Evolutionary conservation across 2,888 invertebrate genomes (phyloP), one percentile per base, ranked within the genome.

Genomic region (Eurytoma californica): DNA sequence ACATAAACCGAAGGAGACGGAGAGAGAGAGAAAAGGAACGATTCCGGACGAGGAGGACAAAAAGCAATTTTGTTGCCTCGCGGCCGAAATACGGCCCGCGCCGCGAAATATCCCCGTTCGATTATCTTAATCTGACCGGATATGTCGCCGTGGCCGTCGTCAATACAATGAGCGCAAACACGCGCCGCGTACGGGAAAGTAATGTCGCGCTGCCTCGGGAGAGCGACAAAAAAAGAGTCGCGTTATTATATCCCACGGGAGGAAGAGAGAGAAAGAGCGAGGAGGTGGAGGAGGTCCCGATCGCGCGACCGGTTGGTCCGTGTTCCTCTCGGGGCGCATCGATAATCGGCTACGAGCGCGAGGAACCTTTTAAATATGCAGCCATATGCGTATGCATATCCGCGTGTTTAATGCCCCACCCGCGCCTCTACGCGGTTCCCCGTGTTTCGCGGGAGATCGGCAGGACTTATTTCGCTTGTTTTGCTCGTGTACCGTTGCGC

Each of bases 351-450:
- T 51, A 30, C 69, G 47, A 24, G 74, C 13, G 66, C 30, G 57
- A 39, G 53, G 79, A 63, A 30, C 74, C 68, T 79, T 79, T 79
- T 74, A 79, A 79, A 79, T 79, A 69, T 74, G 68, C 20, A 14
- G 60, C 14, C 60, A 51, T 67, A 67, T 30, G 65, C 18, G 20
- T 57, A 85, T 82, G 84, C 85, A 85, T 86, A 86, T 86, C 85
- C 84, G 82, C 83, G 81, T 84, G 84, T 85, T 87, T 84, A 84
- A 85, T 84, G 82, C 83, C 80, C 80, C 82, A 83, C 83, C 83
- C 82, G 70, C 39, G 39, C 39, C 39, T 30, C 58, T 66, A 28
- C 28, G 49, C 47, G 60, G n/a, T 58, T 70, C 47, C 28, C 39
- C 28, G 28, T 30, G 28, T 72, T 72, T 72, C 73, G 78, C 69